These are phyloP conservation scores for Aphidius ervi DNA, from an alignment of 1,140 invertebrate species.

Conservation along the genomic window DNA sequence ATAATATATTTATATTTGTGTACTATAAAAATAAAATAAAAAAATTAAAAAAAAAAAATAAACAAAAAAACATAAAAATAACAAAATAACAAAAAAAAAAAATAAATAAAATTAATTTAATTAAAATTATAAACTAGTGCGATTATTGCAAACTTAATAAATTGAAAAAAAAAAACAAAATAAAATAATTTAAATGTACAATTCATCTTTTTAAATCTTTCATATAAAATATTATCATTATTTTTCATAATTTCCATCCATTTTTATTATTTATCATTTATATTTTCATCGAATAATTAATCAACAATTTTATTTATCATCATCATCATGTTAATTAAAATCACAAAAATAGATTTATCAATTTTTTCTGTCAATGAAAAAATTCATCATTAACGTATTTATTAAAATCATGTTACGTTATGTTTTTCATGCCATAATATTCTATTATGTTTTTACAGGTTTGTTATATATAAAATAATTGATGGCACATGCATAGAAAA, in stretches of 20 bases:
- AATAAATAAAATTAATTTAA: constrained; percentile 10
- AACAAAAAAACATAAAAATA: constrained; percentile 12
- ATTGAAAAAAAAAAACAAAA: constrained; percentile 29
- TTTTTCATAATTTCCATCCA: constrained; percentile 16
- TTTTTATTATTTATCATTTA: constrained; percentile 28
- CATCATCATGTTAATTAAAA: constrained; percentile 29
- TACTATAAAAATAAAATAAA: no score
- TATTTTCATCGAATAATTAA: constrained; percentile 12
- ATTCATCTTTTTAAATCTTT: constrained; percentile 19
- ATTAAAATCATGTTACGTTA: constrained; percentile 24
- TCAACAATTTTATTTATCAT: constrained; percentile 17
- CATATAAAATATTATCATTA: constrained; percentile 21
- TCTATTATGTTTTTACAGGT: no score
- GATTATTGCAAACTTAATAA: constrained; percentile 1
- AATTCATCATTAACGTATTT: background rate
- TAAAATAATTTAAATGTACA: constrained; percentile 16
- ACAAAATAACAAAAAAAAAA: constrained; percentile 22
- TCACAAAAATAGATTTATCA: constrained; percentile 6
- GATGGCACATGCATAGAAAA: no score
- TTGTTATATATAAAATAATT: no score
- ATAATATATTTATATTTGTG: no score
- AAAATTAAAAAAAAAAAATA: background rate
- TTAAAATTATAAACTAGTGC: constrained; percentile 4
- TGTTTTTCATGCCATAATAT: constrained; percentile 27
- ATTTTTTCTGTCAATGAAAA: background rate